phyloP scores from a whole-genome alignment of 2,888 invertebrate genomes.

The Meghimatium bilineatum region DNA sequence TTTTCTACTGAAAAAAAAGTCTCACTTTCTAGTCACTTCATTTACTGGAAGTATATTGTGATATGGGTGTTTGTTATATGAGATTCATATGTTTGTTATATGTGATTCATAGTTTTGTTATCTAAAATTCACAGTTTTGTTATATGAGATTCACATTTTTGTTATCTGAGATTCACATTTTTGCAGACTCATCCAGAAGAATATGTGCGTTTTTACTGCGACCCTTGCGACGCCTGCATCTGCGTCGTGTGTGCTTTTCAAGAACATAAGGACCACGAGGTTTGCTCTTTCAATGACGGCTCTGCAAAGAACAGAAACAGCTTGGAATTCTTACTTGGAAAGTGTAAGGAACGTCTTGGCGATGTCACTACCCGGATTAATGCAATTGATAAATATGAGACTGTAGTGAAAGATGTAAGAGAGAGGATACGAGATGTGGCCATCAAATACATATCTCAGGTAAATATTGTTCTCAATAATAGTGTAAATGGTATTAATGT shows the following conservation, averaged over 20 bases:
- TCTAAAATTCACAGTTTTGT: too few species aligned
- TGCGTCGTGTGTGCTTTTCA: constrained; percentile 77
- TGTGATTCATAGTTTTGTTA: too few species aligned
- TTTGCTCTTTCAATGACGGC: constrained; percentile 74
- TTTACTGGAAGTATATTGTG: too few species aligned
- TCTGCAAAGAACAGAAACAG: constrained; percentile 68
- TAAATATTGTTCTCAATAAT: not conserved
- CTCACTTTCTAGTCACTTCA: too few species aligned
- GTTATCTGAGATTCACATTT: too few species aligned
- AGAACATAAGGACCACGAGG: constrained; percentile 76
- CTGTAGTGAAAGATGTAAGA: constrained; percentile 69
- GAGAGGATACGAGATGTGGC: constrained; percentile 74
- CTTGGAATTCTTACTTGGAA: constrained; percentile 61
- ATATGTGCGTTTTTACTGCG: constrained; percentile 75
- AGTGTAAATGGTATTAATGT: too few species aligned
- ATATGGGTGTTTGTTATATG: too few species aligned
- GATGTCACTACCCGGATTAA: constrained; percentile 66
- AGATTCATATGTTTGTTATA: too few species aligned
- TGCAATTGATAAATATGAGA: constrained; percentile 72
- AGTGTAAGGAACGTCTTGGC: constrained; percentile 63
- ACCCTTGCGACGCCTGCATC: constrained; percentile 75
- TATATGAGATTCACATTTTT: too few species aligned
- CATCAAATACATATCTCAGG: constrained; percentile 49
- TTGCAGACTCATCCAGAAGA: constrained; percentile 69
- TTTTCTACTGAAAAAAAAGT: too few species aligned